Evolutionary conservation across 2,888 invertebrate genomes (phyloP).

Genomic region (Linnaemya tessellans): DNA sequence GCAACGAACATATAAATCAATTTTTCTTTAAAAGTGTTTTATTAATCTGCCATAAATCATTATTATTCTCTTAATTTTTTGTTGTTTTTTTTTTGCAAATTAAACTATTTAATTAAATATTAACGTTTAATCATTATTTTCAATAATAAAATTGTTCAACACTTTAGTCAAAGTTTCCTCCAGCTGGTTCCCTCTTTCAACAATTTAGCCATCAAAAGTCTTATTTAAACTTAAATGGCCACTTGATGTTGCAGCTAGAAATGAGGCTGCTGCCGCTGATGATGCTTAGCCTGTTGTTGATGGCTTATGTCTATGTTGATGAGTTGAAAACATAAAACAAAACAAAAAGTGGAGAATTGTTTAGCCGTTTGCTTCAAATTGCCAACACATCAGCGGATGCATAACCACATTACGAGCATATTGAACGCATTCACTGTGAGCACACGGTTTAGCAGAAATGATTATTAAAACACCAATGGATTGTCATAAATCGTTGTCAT

Average conservation of each 20-base stretch:
- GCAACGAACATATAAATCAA: slow-evolving; percentile 50
- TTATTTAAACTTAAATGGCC: slow-evolving; percentile 56
- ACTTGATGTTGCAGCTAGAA: slow-evolving; percentile 14
- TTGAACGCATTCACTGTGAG: slow-evolving; percentile 4
- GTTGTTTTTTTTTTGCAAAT: slow-evolving; percentile 13
- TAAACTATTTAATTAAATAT: slow-evolving; percentile 65
- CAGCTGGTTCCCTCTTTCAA: background rate
- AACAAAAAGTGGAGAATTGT: slow-evolving; percentile 11
- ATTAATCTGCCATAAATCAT: slow-evolving; percentile 58
- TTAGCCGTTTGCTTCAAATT: slow-evolving; percentile 33
- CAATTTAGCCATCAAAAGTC: slow-evolving; percentile 72
- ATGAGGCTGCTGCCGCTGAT: background rate
- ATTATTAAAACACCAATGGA: slow-evolving; percentile 64
- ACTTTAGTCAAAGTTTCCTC: slow-evolving; percentile 33
- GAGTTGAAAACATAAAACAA: slow-evolving; percentile 5
- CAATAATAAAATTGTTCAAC: slow-evolving; percentile 66
- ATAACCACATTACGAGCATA: slow-evolving; percentile 62
- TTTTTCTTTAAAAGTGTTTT: slow-evolving; percentile 35
- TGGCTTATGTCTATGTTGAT: slow-evolving; percentile 36
- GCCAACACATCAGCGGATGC: slow-evolving; percentile 67
- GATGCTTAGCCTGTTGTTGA: slow-evolving; percentile 3
- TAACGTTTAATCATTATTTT: slow-evolving; percentile 64
- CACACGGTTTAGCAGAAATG: slow-evolving; percentile 49
- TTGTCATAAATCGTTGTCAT: slow-evolving; percentile 69
- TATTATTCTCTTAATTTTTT: background rate